Evolutionary conservation across 2,113 vertebrate species (phyloP).

Genomic region (Struthidea cinerea): DNA sequence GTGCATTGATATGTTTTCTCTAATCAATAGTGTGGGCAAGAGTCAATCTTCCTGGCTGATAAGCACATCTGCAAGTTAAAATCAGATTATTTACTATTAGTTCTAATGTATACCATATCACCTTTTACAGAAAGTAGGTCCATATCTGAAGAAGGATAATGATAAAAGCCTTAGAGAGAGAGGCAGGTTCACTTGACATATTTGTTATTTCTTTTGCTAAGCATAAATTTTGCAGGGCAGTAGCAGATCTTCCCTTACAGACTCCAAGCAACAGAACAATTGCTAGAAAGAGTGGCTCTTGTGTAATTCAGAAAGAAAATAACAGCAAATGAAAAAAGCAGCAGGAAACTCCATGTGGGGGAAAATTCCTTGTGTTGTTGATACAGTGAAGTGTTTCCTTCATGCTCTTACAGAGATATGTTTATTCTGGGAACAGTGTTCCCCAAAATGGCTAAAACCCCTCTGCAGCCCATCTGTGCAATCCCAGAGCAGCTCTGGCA

Average conservation of each 20-base stretch:
- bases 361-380: background rate
- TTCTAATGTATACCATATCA: background rate
- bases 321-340: slow-evolving; percentile 26
- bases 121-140: background rate
- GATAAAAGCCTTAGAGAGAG: background rate
- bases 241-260: background rate
- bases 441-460: background rate
- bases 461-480: background rate
- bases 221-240: background rate
- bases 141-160: background rate
- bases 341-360: background rate
- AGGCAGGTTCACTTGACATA: background rate
- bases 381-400: background rate
- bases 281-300: slow-evolving; percentile 23
- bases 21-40: background rate
- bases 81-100: background rate
- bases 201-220: background rate
- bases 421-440: background rate
- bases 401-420: background rate
- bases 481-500: background rate
- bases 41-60: background rate
- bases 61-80: background rate
- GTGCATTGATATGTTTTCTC: background rate
- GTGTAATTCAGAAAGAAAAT: slow-evolving; percentile 12
- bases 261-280: background rate